Evolutionary conservation across 2,797 vertebrate genomes (phyloP), one percentile per base, ranked within the genome.

Genomic region (Lepus townsendii): DNA sequence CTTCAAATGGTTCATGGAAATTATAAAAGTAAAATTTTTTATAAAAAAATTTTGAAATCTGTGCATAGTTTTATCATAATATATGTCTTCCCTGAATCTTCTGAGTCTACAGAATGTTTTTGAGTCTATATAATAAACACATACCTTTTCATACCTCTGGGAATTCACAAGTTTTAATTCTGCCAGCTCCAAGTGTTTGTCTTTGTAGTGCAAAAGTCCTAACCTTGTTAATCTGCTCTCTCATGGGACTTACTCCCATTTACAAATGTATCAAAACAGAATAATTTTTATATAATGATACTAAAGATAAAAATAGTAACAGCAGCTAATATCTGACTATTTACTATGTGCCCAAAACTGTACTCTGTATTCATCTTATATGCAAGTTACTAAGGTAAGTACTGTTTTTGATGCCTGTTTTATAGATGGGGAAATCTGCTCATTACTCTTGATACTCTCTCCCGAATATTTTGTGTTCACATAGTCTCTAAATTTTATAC

Each of bases 321-420:
- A 86, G 63, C 20, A 83, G 62, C 27, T 57, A 78, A 88, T 90
- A 86, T 83, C 0, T 93, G 50, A 84, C 13, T 9, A 42, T 24
- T 83, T 80, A 83, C 26, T 68, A 50, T 63, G 14, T 84, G 17
- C 20, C 9, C 83, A 38, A 90, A 92, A 76, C 7, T 38, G 4
- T 85, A 73, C 35, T 94, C 32, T n/a, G 50, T 38, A 83, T 73
- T 87, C 54, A 50, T 30, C 24, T 73, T 89, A 88, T 7, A 92
- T 76, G 38, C 27, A n/a, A 62, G 52, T 62, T 62, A 79, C 13
- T 63, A 77, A 68, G 22, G 27, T 62, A 91, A 76, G 22, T 96
- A 78, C 60, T 71, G 54, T 75, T 84, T 92, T 85, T 76, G 83
- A 86, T 77, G 62, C 9, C 80, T 95, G 16, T 72, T 94, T 91